Conservation (phyloP, 1,140 invertebrate species). For the Ptiloglossa arizonensis region DNA sequence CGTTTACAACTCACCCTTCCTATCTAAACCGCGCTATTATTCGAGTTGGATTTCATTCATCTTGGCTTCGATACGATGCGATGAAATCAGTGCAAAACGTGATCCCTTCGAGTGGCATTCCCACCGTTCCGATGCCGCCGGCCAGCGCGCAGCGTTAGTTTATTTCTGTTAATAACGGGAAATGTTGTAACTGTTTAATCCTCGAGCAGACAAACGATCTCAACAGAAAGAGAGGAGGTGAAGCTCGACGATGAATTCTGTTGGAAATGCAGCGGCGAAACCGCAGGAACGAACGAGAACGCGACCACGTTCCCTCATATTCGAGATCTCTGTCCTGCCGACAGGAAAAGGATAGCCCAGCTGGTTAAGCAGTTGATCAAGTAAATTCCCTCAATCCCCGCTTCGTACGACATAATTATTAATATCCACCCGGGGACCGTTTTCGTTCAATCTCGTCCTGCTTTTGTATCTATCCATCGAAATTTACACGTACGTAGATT, state of each 20-base stretch:
- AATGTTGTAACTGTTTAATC: conserved; percentile 44
- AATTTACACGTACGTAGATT: no score
- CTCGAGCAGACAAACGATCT: conserved; percentile 51
- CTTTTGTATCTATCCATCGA: background rate
- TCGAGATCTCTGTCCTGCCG: conserved; percentile 67
- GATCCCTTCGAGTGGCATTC: no score
- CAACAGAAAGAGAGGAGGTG: conserved; percentile 56
- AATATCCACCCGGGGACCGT: background rate
- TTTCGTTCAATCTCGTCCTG: background rate
- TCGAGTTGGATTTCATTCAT: background rate
- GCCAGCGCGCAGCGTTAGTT: background rate
- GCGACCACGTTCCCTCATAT: conserved; percentile 57
- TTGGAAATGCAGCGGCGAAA: conserved; percentile 59
- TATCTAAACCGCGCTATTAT: no score
- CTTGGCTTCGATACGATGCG: background rate
- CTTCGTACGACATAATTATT: background rate
- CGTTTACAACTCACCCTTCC: no score
- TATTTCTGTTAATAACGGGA: conserved; percentile 3
- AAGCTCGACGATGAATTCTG: conserved; percentile 52
- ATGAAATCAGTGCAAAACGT: background rate
- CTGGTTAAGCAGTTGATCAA: conserved; percentile 66
- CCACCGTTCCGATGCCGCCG: background rate
- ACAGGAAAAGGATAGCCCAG: conserved; percentile 68
- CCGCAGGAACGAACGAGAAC: conserved; percentile 27
- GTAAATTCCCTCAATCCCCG: conserved; percentile 40